These are phyloP conservation scores for Sclerurus mexicanus DNA, from an alignment of 2,113 vertebrate species.

Conservation along the genomic window DNA sequence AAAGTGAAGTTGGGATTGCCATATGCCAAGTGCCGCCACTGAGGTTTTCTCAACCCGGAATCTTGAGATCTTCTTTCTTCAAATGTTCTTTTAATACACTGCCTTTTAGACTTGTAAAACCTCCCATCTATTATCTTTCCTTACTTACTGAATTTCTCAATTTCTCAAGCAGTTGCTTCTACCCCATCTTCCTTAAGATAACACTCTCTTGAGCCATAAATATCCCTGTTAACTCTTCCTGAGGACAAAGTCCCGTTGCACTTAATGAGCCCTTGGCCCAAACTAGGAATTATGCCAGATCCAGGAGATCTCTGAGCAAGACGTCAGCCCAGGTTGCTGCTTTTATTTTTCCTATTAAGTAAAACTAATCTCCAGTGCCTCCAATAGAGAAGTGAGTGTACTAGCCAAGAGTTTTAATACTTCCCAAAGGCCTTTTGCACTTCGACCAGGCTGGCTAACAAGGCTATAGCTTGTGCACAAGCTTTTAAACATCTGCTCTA, in stretches of 20 bases:
- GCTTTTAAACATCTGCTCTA: slow-evolving; percentile 52
- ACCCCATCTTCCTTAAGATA: background rate
- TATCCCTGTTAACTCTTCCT: background rate
- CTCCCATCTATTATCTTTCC: background rate
- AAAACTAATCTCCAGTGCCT: background rate
- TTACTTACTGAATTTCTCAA: background rate
- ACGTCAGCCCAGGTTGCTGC: background rate
- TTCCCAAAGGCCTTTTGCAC: slow-evolving; percentile 25
- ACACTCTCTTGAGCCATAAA: background rate
- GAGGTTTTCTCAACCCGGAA: background rate
- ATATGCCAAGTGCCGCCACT: background rate
- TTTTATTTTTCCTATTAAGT: background rate
- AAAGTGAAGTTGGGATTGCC: background rate
- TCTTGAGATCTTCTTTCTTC: background rate
- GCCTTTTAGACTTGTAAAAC: background rate
- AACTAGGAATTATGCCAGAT: background rate
- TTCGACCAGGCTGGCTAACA: background rate
- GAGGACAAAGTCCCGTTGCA: background rate
- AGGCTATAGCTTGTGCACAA: background rate
- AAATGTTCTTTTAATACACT: background rate
- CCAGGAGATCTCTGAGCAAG: background rate
- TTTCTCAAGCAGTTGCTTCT: background rate
- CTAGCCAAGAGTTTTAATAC: slow-evolving; percentile 4
- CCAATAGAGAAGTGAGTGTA: background rate
- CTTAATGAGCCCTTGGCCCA: background rate